Evolutionary conservation across 2,797 vertebrate species (phyloP).

Genomic region (Tamandua tetradactyla): DNA sequence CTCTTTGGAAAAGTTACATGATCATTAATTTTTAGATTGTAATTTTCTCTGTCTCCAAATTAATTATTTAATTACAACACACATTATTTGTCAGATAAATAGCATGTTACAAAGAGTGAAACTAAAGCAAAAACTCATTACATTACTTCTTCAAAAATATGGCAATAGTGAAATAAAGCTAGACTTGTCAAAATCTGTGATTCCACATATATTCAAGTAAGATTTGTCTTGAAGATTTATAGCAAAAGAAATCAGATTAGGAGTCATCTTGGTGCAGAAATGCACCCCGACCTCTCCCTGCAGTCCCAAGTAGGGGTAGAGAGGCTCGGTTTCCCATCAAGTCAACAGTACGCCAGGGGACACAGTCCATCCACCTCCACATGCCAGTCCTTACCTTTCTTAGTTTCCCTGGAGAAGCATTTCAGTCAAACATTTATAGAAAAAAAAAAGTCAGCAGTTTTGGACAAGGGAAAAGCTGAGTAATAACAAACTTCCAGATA

Average conservation of each 20-base stretch:
- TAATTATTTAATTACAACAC: not conserved
- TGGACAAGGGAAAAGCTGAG: constrained; percentile 53
- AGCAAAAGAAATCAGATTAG: not conserved
- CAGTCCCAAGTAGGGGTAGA: not conserved
- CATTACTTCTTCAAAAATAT: not conserved
- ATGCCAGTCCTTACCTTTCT: constrained; percentile 73
- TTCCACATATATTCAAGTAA: not conserved
- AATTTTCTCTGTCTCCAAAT: not conserved
- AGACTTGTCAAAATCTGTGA: not conserved
- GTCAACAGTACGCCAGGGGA: not conserved
- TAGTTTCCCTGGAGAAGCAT: constrained; percentile 52
- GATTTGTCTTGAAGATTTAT: not conserved
- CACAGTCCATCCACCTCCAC: not conserved
- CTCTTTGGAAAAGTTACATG: not conserved
- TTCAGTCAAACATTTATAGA: not conserved
- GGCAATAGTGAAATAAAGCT: not conserved
- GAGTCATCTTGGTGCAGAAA: not conserved
- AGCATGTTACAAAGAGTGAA: not conserved
- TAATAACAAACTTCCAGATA: constrained; percentile 37
- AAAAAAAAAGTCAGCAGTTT: constrained; percentile 51
- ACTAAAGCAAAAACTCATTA: not conserved
- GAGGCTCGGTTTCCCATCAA: not conserved
- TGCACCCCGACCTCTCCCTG: too few relatives aligned
- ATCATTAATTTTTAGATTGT: constrained; percentile 40
- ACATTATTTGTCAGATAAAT: not conserved